Evolutionary conservation across 2,888 invertebrate species (phyloP).

Genomic region (Zygothrica quintamaculata): DNA sequence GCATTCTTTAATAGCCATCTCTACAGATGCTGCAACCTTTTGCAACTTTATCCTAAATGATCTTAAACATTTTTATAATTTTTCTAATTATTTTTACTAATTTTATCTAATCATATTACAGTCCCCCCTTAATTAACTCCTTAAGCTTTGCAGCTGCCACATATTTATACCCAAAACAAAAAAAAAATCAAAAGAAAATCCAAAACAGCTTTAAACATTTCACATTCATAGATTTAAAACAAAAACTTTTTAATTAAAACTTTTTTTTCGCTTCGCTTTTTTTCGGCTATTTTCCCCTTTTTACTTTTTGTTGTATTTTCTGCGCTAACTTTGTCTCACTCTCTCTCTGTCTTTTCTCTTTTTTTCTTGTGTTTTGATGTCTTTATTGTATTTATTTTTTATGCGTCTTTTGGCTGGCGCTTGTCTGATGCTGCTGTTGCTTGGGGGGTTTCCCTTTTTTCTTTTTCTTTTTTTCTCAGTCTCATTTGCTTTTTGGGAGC

Average conservation of each 20-base stretch:
- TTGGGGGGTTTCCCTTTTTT: conserved; percentile 21
- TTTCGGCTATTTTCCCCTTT: background rate
- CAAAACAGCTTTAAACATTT: conserved; percentile 37
- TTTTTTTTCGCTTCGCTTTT: conserved; percentile 55
- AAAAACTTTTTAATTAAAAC: conserved; percentile 76
- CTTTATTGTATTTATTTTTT: conserved; percentile 59
- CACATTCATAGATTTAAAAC: conserved; percentile 65
- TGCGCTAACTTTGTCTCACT: conserved; percentile 28
- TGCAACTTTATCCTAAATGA: too few relatives aligned
- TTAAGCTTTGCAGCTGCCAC: conserved; percentile 41
- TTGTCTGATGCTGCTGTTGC: conserved; percentile 51
- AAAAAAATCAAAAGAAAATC: conserved; percentile 7
- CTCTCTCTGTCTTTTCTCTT: conserved; percentile 58
- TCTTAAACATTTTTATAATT: too few relatives aligned
- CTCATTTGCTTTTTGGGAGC: conserved; percentile 32
- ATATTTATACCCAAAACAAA: conserved; percentile 23
- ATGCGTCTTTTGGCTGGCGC: conserved; percentile 73
- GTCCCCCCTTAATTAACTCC: too few relatives aligned
- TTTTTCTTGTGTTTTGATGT: conserved; percentile 42
- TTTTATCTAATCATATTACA: conserved; percentile 40
- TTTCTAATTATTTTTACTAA: conserved; percentile 29
- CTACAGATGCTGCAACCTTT: too few relatives aligned
- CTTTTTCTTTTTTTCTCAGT: conserved; percentile 10
- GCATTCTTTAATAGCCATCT: too few relatives aligned
- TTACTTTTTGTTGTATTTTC: conserved; percentile 11